Conservation (phyloP, 2,113 vertebrate species). For the Protobothrops mucrosquamatus region DNA sequence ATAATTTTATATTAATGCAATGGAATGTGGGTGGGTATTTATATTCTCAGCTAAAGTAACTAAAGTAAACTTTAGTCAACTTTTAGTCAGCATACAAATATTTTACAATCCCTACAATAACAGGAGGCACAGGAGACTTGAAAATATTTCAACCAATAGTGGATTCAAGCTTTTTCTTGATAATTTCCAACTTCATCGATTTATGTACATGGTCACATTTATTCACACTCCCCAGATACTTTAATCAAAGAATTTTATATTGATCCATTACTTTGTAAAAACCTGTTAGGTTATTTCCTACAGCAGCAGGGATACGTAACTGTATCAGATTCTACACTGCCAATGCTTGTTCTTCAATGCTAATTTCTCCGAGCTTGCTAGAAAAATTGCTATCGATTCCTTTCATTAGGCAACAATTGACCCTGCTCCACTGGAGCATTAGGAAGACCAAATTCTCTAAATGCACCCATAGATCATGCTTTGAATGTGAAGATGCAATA, state of each 20-base stretch:
- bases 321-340: constrained; percentile 44
- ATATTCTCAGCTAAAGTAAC: background rate
- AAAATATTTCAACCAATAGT: constrained; percentile 35
- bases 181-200: background rate
- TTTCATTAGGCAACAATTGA: constrained; percentile 81
- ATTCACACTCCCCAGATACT: background rate
- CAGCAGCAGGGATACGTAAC: constrained; percentile 51
- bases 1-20: background rate
- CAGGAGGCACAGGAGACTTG: background rate
- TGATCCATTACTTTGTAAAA: constrained; percentile 23
- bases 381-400: constrained; percentile 86
- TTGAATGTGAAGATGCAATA: constrained; percentile 71
- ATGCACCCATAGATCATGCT: constrained; percentile 80
- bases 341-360: constrained; percentile 62
- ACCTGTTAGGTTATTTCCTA: constrained; percentile 49
- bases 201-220: background rate
- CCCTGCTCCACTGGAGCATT: constrained; percentile 74
- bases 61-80: background rate
- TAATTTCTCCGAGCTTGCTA: constrained; percentile 76
- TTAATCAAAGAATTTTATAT: constrained; percentile 42
- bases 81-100: background rate
- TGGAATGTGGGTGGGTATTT: background rate
- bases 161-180: constrained; percentile 19
- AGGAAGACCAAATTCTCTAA: constrained; percentile 75
- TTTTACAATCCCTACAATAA: background rate